Evolutionary conservation across 2,797 vertebrate genomes (phyloP).

Genomic region (Pseudochirops cupreus): DNA sequence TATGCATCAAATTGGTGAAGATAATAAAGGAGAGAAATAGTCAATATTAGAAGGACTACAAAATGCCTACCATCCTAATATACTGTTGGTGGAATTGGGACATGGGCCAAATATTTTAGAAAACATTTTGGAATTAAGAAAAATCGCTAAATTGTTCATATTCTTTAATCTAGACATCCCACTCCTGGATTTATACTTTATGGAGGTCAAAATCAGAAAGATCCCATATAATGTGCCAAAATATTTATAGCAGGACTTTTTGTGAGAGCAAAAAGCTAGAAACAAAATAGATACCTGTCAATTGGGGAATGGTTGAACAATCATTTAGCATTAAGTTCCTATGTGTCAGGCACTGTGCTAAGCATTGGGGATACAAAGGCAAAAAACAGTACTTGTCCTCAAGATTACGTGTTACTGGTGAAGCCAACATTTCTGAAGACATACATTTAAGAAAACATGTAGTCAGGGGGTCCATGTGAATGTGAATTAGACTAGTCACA

Average conservation of each 20-base stretch:
- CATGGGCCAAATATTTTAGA: neutral
- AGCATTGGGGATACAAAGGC: neutral
- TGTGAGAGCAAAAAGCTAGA: neutral
- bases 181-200: neutral
- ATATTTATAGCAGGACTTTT: neutral
- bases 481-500: neutral
- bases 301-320: neutral
- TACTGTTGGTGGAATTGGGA: neutral
- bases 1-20: neutral
- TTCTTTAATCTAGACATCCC: neutral
- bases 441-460: neutral
- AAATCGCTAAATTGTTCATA: neutral
- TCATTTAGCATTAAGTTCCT: neutral
- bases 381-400: neutral
- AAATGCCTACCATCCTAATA: neutral
- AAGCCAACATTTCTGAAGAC: neutral
- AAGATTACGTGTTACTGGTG: neutral
- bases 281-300: neutral
- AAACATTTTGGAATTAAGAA: neutral
- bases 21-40: neutral
- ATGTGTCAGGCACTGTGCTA: neutral
- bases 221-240: neutral
- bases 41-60: neutral
- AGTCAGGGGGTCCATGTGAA: neutral
- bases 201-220: neutral